phyloP scores from a whole-genome alignment of 2,797 vertebrate genomes.

The Phrynocephalus vlangalii region DNA sequence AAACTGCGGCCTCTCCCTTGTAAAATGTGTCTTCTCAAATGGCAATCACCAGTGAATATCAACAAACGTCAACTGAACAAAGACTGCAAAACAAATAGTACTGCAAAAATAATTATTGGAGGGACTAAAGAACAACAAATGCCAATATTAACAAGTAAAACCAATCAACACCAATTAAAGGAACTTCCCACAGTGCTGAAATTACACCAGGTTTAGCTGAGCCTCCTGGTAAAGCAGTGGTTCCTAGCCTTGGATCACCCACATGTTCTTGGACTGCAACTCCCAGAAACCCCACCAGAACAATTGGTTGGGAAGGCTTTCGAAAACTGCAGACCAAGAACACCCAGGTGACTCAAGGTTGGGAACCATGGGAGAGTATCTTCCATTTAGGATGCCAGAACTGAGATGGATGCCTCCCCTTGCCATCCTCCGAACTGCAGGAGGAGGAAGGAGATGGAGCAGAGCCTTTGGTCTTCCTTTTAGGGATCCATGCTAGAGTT shows the following conservation, averaged over 20 bases:
- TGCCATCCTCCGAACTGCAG: not conserved
- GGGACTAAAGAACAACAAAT: not conserved
- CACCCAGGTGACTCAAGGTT: too few relatives aligned
- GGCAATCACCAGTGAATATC: not conserved
- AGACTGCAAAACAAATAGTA: not conserved
- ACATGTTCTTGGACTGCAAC: too few relatives aligned
- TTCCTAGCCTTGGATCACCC: too few relatives aligned
- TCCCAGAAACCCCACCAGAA: too few relatives aligned
- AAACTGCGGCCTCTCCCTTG: not conserved
- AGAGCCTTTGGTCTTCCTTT: not conserved
- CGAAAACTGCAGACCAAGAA: too few relatives aligned
- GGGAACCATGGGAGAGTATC: too few relatives aligned
- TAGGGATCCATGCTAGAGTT: not conserved
- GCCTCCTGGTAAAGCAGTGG: not conserved
- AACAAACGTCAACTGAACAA: not conserved
- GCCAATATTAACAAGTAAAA: not conserved
- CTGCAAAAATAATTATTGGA: not conserved
- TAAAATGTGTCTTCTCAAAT: not conserved
- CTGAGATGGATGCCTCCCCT: not conserved
- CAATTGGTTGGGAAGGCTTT: too few relatives aligned
- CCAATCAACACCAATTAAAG: not conserved
- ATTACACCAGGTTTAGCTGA: not conserved
- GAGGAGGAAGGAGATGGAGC: not conserved
- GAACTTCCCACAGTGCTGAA: not conserved
- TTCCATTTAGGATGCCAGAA: not conserved